Conservation (phyloP, 2,797 vertebrate species). For the Paratrypauchen microcephalus region DNA sequence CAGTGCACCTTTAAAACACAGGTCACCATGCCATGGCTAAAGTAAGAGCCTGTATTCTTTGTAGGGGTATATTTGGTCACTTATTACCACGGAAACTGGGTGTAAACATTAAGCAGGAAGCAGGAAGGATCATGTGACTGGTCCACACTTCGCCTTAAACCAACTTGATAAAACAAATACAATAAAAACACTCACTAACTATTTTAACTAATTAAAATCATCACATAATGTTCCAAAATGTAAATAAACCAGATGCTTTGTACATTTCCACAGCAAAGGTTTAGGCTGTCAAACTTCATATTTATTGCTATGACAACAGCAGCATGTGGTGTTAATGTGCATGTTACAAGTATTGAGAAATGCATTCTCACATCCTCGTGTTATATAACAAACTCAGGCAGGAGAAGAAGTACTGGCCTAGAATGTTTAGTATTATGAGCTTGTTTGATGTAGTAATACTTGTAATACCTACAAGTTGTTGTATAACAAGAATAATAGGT, state of each 20-base stretch:
- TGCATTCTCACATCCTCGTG: too few species aligned
- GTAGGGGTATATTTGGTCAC: neutral
- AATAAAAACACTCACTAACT: neutral
- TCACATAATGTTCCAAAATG: too few species aligned
- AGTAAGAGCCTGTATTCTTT: neutral
- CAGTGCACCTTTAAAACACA: neutral
- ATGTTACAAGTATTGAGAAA: too few species aligned
- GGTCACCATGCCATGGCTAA: neutral
- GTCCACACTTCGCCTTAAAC: neutral
- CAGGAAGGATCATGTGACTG: neutral
- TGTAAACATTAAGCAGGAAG: slow-evolving; percentile 6
- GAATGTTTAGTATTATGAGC: too few species aligned
- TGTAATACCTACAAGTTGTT: neutral
- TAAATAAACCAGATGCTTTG: too few species aligned
- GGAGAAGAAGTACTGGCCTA: too few species aligned
- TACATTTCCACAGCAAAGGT: too few species aligned
- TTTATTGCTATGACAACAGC: too few species aligned
- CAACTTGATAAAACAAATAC: neutral
- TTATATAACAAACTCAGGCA: too few species aligned
- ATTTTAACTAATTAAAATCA: too few species aligned
- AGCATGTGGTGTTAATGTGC: too few species aligned
- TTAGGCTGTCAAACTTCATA: too few species aligned
- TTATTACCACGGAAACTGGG: neutral
- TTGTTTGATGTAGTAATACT: neutral
- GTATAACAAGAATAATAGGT: neutral